These are phyloP conservation scores for Drosophila simulans DNA, from an alignment of 1,140 invertebrate genomes.

Conservation along the genomic window DNA sequence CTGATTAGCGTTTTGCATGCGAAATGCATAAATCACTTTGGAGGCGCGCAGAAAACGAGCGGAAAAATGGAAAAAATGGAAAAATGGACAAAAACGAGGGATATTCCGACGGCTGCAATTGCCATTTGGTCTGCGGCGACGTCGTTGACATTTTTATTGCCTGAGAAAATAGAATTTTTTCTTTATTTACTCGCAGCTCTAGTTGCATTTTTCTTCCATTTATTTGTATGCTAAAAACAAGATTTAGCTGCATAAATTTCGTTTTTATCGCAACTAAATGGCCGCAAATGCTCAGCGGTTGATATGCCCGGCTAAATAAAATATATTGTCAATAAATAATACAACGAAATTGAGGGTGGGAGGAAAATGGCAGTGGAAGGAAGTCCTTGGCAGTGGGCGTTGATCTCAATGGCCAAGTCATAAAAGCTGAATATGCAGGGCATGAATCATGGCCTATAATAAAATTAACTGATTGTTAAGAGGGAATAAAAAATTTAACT, in stretches of 20 bases:
- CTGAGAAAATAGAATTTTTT: slow-evolving; percentile 79
- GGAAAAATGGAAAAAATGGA: slow-evolving; percentile 1
- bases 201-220: slow-evolving; percentile 26
- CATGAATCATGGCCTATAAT: slow-evolving; percentile 45
- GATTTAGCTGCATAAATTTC: slow-evolving; percentile 73
- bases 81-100: slow-evolving; percentile 10
- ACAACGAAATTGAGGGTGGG: slow-evolving; percentile 16
- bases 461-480: slow-evolving; percentile 33
- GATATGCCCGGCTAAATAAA: slow-evolving; percentile 70
- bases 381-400: slow-evolving; percentile 50
- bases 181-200: slow-evolving; percentile 39
- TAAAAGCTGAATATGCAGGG: slow-evolving; percentile 42
- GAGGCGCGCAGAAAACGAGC: slow-evolving; percentile 4
- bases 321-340: slow-evolving; percentile 73
- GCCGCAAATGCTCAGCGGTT: slow-evolving; percentile 68
- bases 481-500: slow-evolving; percentile 5
- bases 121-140: slow-evolving; percentile 60
- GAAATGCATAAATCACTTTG: slow-evolving; percentile 74
- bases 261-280: slow-evolving; percentile 79
- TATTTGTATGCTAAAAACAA: slow-evolving; percentile 26
- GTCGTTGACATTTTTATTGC: slow-evolving; percentile 82
- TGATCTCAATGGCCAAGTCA: slow-evolving; percentile 31
- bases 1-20: slow-evolving; percentile 83
- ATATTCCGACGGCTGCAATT: slow-evolving; percentile 58
- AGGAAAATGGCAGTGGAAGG: neutral